Evolutionary conservation across 1,140 invertebrate genomes (phyloP).

Genomic region (Drosophila lacertosa): DNA sequence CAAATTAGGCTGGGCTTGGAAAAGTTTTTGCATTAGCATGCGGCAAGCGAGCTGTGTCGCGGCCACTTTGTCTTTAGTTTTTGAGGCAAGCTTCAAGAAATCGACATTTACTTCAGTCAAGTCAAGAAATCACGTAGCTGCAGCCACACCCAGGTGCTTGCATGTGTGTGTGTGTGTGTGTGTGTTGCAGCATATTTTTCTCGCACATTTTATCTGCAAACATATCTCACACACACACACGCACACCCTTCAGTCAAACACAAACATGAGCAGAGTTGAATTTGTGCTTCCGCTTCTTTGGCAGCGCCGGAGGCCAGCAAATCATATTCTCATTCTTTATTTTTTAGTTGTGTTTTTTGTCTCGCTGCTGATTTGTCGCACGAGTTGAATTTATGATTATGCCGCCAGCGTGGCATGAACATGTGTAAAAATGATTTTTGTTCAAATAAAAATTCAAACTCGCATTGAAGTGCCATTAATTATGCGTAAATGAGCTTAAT

Average conservation of each 20-base stretch:
- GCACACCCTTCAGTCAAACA: constrained; percentile 47
- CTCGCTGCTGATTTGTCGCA: constrained; percentile 69
- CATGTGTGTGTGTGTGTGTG: constrained; percentile 14
- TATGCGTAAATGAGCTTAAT: constrained; percentile 81
- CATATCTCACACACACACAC: constrained; percentile 46
- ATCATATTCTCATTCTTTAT: constrained; percentile 55
- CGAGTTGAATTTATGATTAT: constrained; percentile 78
- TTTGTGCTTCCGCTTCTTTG: constrained; percentile 72
- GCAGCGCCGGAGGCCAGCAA: constrained; percentile 56
- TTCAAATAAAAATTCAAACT: constrained; percentile 41
- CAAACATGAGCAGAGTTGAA: constrained; percentile 71
- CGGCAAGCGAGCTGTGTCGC: constrained; percentile 13
- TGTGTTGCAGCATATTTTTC: constrained; percentile 58
- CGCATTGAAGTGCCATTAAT: constrained; percentile 72
- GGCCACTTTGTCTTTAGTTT: constrained; percentile 65
- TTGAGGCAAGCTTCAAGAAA: constrained; percentile 61
- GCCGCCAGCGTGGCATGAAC: constrained; percentile 49
- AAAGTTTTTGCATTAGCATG: constrained; percentile 74
- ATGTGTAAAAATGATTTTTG: constrained; percentile 45
- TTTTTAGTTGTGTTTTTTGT: constrained; percentile 49
- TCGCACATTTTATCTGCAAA: constrained; percentile 68
- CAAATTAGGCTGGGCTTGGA: constrained; percentile 62
- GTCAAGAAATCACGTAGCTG: constrained; percentile 63
- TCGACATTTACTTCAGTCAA: constrained; percentile 53
- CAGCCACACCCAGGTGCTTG: constrained; percentile 57